Conservation (phyloP, 2,113 vertebrate genomes). For the Aix galericulata region DNA sequence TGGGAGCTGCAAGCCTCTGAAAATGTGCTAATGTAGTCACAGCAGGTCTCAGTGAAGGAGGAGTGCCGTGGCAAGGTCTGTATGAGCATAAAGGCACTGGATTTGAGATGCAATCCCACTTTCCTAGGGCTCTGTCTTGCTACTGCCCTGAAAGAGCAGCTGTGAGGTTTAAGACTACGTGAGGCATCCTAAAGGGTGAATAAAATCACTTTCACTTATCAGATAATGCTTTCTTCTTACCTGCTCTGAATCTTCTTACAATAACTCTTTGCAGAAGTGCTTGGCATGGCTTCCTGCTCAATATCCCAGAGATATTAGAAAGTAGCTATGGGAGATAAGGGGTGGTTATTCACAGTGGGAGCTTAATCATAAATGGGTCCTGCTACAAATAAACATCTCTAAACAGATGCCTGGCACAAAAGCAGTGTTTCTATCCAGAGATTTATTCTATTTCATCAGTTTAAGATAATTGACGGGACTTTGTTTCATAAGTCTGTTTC, state of each 20-base stretch:
- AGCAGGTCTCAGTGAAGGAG: not conserved
- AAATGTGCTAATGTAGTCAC: not conserved
- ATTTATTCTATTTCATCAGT: not conserved
- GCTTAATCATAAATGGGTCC: not conserved
- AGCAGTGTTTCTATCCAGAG: not conserved
- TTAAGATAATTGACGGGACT: not conserved
- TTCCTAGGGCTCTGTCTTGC: not conserved
- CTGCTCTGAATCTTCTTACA: not conserved
- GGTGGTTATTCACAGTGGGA: not conserved
- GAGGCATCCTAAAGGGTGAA: not conserved
- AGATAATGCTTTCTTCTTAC: not conserved
- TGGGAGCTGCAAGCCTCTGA: not conserved
- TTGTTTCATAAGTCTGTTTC: not conserved
- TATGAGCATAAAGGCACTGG: not conserved
- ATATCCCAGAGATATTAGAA: not conserved
- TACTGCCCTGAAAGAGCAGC: fast-evolving
- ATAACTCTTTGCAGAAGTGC: not conserved
- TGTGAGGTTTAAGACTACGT: not conserved
- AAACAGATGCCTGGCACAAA: not conserved
- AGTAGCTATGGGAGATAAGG: not conserved
- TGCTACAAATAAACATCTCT: not conserved
- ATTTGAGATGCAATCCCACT: not conserved
- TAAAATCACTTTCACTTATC: not conserved
- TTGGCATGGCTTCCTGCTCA: not conserved
- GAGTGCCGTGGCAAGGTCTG: not conserved